Percentiles rank a stretch among this genome's conserved stretches.
Evolutionary conservation across 1,140 invertebrate genomes (phyloP).

Genomic region (Sitodiplosis mosellana): DNA sequence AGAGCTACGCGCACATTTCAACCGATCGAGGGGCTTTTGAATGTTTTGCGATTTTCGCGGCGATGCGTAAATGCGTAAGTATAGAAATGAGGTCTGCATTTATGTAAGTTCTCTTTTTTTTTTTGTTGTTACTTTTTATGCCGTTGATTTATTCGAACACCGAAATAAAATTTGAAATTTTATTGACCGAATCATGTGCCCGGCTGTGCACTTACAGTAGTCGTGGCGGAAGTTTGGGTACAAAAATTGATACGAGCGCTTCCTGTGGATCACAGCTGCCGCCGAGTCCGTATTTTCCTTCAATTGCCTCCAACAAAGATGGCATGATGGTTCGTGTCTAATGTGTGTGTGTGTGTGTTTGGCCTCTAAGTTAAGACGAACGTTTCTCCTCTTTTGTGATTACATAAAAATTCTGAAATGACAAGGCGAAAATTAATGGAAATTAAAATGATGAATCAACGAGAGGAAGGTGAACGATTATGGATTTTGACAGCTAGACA

Average conservation of each 20-base stretch:
- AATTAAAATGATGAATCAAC: no score
- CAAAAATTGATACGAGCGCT: conserved; percentile 56
- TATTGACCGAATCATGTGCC: neutral
- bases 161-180: no score
- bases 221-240: conserved; percentile 60
- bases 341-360: no score
- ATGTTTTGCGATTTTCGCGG: neutral
- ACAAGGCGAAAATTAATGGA: no score
- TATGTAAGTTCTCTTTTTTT: neutral
- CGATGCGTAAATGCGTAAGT: neutral
- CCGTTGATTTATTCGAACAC: no score
- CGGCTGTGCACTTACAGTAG: conserved; percentile 12
- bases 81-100: neutral
- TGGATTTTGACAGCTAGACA: no score
- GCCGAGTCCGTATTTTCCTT: conserved; percentile 57
- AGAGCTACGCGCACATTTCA: neutral
- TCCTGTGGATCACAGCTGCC: conserved; percentile 33
- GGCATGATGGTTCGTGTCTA: conserved; percentile 44
- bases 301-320: conserved; percentile 64
- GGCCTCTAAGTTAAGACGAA: no score
- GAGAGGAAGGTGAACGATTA: no score
- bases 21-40: neutral
- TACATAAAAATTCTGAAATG: no score
- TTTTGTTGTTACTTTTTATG: neutral
- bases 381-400: no score